Percentiles rank a stretch among this genome's conserved stretches.
phyloP scores from a whole-genome alignment of 2,797 vertebrate genomes.

The Chelon auratus region DNA sequence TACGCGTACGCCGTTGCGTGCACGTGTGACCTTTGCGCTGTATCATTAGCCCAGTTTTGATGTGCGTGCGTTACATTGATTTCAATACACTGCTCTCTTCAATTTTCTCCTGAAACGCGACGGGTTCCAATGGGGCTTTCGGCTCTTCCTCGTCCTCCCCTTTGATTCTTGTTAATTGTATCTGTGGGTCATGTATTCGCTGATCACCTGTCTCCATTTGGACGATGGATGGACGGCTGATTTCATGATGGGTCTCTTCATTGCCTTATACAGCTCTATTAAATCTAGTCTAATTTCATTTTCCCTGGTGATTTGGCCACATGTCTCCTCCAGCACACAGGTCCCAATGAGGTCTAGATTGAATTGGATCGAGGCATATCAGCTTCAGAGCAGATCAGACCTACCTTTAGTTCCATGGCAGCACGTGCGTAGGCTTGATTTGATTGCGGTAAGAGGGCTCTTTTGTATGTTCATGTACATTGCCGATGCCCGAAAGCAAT shows the following conservation, averaged over 20 bases:
- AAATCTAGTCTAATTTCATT: constrained; percentile 83
- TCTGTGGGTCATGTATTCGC: constrained; percentile 60
- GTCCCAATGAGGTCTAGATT: constrained; percentile 72
- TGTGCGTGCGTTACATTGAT: constrained; percentile 28
- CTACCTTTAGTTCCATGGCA: constrained; percentile 36
- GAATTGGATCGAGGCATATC: constrained; percentile 68
- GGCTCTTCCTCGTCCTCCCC: neutral
- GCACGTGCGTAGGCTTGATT: constrained; percentile 48
- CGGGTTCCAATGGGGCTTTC: neutral
- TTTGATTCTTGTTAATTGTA: constrained; percentile 55
- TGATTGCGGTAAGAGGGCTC: constrained; percentile 18
- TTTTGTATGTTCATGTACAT: constrained; percentile 17
- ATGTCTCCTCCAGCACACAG: constrained; percentile 68
- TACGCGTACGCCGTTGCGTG: constrained; percentile 3
- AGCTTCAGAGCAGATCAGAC: constrained; percentile 58
- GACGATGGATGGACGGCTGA: constrained; percentile 66
- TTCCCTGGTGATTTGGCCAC: constrained; percentile 71
- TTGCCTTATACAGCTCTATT: constrained; percentile 77
- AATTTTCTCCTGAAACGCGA: constrained; percentile 4
- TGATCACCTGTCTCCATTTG: constrained; percentile 71
- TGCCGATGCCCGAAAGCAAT: neutral
- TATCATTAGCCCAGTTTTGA: constrained; percentile 29
- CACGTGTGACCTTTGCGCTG: constrained; percentile 49
- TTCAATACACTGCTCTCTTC: constrained; percentile 16
- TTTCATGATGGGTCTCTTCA: constrained; percentile 75